These are phyloP conservation scores for Leptobrachium ailaonicum DNA, from an alignment of 2,113 vertebrate species.

Conservation along the genomic window DNA sequence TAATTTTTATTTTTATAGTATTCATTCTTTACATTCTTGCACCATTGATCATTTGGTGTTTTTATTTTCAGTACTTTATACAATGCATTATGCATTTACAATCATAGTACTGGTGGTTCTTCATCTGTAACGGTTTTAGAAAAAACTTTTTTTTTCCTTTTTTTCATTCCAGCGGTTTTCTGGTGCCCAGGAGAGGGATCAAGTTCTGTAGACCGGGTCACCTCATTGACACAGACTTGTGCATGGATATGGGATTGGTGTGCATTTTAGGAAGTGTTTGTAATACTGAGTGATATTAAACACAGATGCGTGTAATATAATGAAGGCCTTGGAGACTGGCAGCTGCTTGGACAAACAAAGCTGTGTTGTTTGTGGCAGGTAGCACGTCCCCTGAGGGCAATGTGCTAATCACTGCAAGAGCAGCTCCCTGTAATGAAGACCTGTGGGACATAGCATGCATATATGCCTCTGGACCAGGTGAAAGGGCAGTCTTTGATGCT, in stretches of 20 bases:
- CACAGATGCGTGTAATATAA: conserved; percentile 47
- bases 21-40: too few relatives aligned
- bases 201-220: conserved; percentile 33
- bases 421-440: conserved; percentile 48
- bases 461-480: conserved; percentile 37
- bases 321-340: conserved; percentile 48
- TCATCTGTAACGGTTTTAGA: too few relatives aligned
- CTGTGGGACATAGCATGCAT: conserved; percentile 28
- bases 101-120: too few relatives aligned
- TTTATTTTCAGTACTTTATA: too few relatives aligned
- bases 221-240: not conserved
- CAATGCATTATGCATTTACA: too few relatives aligned
- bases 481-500: conserved; percentile 47
- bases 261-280: conserved; percentile 47
- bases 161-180: not conserved
- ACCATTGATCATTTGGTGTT: too few relatives aligned
- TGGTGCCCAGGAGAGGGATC: conserved; percentile 27
- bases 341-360: conserved; percentile 46
- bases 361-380: conserved; percentile 50
- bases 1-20: too few relatives aligned
- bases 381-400: conserved; percentile 42
- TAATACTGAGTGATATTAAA: conserved; percentile 46
- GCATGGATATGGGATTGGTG: conserved; percentile 11
- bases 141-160: not conserved
- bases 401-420: conserved; percentile 46